Base-by-base conservation (phyloP, 2,888 invertebrate genomes). In the Agelastica alni region DNA sequence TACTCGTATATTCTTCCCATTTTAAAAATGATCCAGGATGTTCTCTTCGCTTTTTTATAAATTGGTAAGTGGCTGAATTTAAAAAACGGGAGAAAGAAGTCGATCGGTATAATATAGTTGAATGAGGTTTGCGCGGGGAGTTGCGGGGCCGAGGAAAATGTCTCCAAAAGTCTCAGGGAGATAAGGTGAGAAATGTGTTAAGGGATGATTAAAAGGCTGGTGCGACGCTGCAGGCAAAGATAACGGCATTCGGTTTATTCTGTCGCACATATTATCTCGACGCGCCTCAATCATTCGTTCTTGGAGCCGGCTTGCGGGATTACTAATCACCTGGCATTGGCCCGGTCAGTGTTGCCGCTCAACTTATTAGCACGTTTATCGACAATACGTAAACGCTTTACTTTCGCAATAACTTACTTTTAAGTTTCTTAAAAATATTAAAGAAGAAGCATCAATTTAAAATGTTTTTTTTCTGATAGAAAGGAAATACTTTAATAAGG, bases 131-230 rank as follows among this genome's bases (percentile, higher is more conserved):
- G 18, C 14, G 49, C 20, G 9, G 20, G 14, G 31, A 22, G 18
- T 32, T 10, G 41, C 49, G 43, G 43, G 28, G 30, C n/a, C 49
- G 49, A 49, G 41, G 41, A 49, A 49, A 49, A 49, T 42, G 45
- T 69, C 68, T 68, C 68, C 66, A 63, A 67, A 66, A 63, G 65
- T 66, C 66, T 64, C 54, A 59, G 61, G 61, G 63, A 69, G 70
- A 71, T 70, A 70, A 70, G 70, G 70, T 70, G 74, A 72, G 73
- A 74, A 74, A 75, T 74, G 75, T 72, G 75, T 74, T 73, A 72
- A 49, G 73, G 74, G 73, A 74, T 75, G 75, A 75, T 75, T 75
- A 75, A 75, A 74, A 74, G 72, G 49, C 41, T 69, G 66, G 67
- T 65, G 71, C 72, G 72, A 68, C 70, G 73, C 70, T 73, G 73